Evolutionary conservation across 2,797 vertebrate species (phyloP), one percentile per base, ranked within the genome.

Genomic region (Crotalus adamanteus): DNA sequence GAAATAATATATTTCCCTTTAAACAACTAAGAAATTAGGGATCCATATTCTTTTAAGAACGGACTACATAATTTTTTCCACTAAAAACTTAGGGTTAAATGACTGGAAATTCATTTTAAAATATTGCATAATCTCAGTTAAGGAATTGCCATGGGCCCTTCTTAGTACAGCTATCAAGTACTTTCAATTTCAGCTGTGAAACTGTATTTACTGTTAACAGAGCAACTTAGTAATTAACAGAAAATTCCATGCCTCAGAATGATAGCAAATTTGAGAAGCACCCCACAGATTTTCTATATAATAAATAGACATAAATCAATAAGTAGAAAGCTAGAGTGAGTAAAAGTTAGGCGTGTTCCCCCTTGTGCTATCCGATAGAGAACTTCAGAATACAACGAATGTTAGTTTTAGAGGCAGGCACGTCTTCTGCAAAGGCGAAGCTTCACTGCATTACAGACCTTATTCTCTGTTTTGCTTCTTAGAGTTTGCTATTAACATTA

Each of bases 321-420:
- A 53, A 53, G 7, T 18, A 51, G 59, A 83, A 20, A 60, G 18
- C n/a, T 25, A 59, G n/a, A 28, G 63, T 2, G 20, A 6, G 0
- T 42, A 42, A 31, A 61, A 88, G 28, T 65, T 9, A n/a, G 13
- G 28, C 8, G 25, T 56, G 11, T 65, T n/a, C 6, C 85, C 56
- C 59, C 88, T n/a, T 57, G n/a, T 57, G 18, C 16, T n/a, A 56
- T 6, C 22, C n/a, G 6, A 86, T 25, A n/a, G 61, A 83, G 25
- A 11, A 55, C 18, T 83, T 57, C 86, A 51, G 37, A 86, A 86
- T 37, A 69, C 87, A 78, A 13, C 51, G 26, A 53, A 55, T 61
- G 42, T 14, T 53, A 55, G 28, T 83, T 0, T 65, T 3, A 18
- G 1, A 1, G 2, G 0, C 1, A 11, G 0, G 11, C 51, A n/a